Percentiles rank a stretch among this genome's conserved stretches.
Conservation (phyloP, 2,888 invertebrate species). For the Synergus japonicus region DNA sequence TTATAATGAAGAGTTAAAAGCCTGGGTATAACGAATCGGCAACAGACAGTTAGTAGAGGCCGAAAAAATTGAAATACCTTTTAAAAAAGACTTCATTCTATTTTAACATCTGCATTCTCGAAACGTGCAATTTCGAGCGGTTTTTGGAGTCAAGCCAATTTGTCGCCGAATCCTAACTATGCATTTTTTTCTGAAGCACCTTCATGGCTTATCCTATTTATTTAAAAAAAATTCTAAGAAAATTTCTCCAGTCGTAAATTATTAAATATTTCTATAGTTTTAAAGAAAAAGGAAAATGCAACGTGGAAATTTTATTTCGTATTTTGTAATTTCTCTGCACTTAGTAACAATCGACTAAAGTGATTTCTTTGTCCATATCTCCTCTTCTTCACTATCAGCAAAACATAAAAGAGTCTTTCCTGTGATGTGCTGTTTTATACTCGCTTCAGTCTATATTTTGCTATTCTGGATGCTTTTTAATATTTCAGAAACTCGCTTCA, state of each 20-base stretch:
- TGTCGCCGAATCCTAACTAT: conserved; percentile 45
- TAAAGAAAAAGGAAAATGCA: background rate
- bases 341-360: background rate
- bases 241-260: background rate
- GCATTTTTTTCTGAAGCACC: conserved; percentile 35
- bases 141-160: conserved; percentile 50
- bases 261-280: background rate
- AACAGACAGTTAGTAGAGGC: conserved; percentile 45
- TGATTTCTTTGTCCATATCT: background rate
- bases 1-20: background rate
- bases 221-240: background rate
- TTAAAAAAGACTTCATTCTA: conserved; percentile 52
- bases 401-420: conserved; percentile 1
- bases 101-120: conserved; percentile 53
- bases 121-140: conserved; percentile 51
- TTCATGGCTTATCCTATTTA: background rate
- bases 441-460: background rate
- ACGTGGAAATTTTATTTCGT: background rate
- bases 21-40: conserved; percentile 5
- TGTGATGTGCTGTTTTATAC: background rate
- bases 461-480: background rate
- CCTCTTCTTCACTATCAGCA: background rate
- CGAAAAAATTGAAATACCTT: conserved; percentile 50
- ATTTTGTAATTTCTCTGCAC: background rate
- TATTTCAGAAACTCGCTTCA: background rate